A percentile compares a stretch with the other conserved stretches of the same genome.
phyloP scores from a whole-genome alignment of 2,888 invertebrate genomes.

The Leptinotarsa tumamoca region DNA sequence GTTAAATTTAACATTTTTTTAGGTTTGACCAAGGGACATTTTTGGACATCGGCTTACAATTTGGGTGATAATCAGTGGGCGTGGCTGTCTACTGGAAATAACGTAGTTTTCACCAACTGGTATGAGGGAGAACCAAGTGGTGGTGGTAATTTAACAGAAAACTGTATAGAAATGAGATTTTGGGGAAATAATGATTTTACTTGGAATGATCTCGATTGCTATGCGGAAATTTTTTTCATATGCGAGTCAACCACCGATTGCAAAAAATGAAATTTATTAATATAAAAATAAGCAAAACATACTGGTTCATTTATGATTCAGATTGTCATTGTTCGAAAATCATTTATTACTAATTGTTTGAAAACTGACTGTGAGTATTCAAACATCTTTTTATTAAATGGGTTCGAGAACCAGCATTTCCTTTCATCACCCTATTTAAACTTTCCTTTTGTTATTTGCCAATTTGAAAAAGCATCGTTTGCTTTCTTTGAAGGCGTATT shows the following conservation, averaged over 20 bases:
- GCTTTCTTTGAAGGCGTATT: too few species aligned
- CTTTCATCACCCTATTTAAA: too few species aligned
- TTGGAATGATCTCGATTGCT: conserved; percentile 37
- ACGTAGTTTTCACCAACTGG: conserved; percentile 35
- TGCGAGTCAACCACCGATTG: conserved; percentile 35
- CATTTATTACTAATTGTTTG: too few species aligned
- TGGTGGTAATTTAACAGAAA: conserved; percentile 27
- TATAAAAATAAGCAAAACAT: too few species aligned
- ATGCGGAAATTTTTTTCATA: conserved; percentile 32
- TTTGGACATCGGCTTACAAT: conserved; percentile 38
- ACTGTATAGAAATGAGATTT: conserved; percentile 35
- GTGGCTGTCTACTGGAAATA: conserved; percentile 37
- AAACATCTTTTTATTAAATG: too few species aligned
- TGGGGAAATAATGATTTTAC: conserved; percentile 34
- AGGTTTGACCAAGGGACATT: conserved; percentile 17
- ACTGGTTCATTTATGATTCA: too few species aligned
- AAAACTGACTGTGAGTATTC: too few species aligned
- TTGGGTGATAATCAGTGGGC: conserved; percentile 30
- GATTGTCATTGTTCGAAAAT: too few species aligned
- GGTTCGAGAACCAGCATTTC: too few species aligned
- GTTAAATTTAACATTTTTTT: too few species aligned
- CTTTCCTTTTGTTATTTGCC: too few species aligned
- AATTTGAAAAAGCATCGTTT: too few species aligned
- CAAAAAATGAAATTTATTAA: not conserved
- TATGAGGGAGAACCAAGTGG: conserved; percentile 35